These are phyloP conservation scores for Petaurus breviceps DNA, from an alignment of 2,113 vertebrate genomes.

Conservation along the genomic window DNA sequence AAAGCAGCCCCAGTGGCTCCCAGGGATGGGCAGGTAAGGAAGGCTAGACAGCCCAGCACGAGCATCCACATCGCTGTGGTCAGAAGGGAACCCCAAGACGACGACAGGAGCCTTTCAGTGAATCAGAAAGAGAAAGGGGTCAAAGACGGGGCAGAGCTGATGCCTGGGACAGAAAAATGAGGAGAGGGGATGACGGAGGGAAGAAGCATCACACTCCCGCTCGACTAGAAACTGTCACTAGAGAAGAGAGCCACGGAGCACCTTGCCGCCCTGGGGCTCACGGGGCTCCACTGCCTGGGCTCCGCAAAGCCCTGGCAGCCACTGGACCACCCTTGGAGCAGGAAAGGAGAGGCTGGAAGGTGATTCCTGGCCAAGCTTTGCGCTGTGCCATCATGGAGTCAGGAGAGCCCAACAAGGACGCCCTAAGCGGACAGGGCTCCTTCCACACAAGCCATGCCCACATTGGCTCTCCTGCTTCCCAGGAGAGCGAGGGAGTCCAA, in stretches of 20 bases:
- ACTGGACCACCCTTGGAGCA: too few species aligned
- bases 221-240: background rate
- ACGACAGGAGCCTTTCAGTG: too few species aligned
- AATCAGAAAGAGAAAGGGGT: background rate
- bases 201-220: background rate
- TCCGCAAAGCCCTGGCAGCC: too few species aligned
- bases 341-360: background rate
- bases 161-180: background rate
- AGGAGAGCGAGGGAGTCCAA: too few species aligned
- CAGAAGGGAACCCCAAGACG: background rate
- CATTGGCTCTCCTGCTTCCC: too few species aligned
- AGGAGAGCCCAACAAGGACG: background rate
- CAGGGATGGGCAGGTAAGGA: background rate
- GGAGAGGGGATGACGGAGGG: background rate
- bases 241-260: background rate
- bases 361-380: background rate
- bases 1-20: background rate
- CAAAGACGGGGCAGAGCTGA: background rate
- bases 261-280: too few species aligned
- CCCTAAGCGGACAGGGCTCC: too few species aligned
- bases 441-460: too few species aligned
- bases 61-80: background rate
- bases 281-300: too few species aligned
- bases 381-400: background rate
- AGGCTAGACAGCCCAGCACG: background rate